Evolutionary conservation across 2,797 vertebrate genomes (phyloP).

Genomic region (Choloepus didactylus): DNA sequence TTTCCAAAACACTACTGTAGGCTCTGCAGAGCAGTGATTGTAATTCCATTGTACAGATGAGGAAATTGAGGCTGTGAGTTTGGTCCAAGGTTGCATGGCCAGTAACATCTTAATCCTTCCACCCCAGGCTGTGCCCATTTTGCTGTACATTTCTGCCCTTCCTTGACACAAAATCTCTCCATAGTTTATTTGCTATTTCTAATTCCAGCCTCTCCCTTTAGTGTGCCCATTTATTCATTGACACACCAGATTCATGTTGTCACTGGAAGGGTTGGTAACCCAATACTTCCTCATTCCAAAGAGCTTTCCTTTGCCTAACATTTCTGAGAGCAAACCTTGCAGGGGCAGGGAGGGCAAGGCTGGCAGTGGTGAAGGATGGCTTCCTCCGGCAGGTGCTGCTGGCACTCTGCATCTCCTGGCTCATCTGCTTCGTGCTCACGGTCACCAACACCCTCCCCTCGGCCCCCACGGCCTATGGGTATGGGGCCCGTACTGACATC

Average conservation of each 20-base stretch:
- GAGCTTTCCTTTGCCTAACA: neutral
- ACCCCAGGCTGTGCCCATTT: neutral
- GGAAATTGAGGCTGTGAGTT: neutral
- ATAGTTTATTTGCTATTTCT: neutral
- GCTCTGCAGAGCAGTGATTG: neutral
- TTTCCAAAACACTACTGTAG: neutral
- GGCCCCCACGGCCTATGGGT: slow-evolving; percentile 90
- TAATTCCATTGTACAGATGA: neutral
- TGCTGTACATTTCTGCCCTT: neutral
- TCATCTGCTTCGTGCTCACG: slow-evolving; percentile 94
- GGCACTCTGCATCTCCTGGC: slow-evolving; percentile 95
- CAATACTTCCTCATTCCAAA: rapidly evolving
- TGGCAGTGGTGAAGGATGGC: neutral
- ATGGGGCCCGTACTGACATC: slow-evolving; percentile 94
- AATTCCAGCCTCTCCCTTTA: neutral
- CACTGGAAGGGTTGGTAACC: neutral
- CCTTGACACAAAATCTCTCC: neutral
- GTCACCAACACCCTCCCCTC: slow-evolving; percentile 90
- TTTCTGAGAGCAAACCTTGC: neutral
- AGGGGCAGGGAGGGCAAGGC: rapidly evolving
- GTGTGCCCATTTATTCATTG: neutral
- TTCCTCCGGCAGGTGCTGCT: slow-evolving; percentile 92
- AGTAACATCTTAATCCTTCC: neutral
- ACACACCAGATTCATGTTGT: neutral
- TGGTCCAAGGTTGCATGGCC: neutral